Conservation (phyloP, 2,888 invertebrate species). For the Calameuta idolon region DNA sequence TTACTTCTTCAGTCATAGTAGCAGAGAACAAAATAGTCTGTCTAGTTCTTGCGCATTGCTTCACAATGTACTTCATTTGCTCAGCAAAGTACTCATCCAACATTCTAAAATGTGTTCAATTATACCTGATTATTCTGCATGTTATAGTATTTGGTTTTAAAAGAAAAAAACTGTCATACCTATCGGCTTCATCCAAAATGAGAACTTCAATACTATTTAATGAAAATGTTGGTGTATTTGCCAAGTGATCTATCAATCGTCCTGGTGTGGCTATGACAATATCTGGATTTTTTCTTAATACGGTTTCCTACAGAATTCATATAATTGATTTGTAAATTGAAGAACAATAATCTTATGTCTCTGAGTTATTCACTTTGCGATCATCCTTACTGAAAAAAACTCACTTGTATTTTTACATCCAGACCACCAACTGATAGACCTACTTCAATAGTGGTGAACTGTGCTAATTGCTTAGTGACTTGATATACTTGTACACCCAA, state of each 20-base stretch:
- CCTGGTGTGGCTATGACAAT: slow-evolving; percentile 99
- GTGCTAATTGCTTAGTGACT: slow-evolving; percentile 90
- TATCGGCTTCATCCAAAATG: slow-evolving; percentile 83
- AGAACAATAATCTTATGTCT: slow-evolving; percentile 25
- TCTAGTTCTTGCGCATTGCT: slow-evolving; percentile 88
- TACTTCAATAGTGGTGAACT: slow-evolving; percentile 85
- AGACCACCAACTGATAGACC: slow-evolving; percentile 90
- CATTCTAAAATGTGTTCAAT: slow-evolving; percentile 75
- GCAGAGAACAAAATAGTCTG: slow-evolving; percentile 99
- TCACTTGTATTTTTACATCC: slow-evolving; percentile 79
- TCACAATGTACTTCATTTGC: slow-evolving; percentile 98
- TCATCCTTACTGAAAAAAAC: slow-evolving; percentile 45
- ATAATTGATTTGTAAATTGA: slow-evolving; percentile 11
- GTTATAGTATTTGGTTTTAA: neutral
- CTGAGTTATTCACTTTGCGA: slow-evolving; percentile 29
- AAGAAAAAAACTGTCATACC: slow-evolving; percentile 55
- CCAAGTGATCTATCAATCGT: slow-evolving; percentile 95
- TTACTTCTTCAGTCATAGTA: slow-evolving; percentile 98
- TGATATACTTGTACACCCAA: slow-evolving; percentile 98
- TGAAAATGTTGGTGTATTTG: slow-evolving; percentile 93
- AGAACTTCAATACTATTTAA: slow-evolving; percentile 91
- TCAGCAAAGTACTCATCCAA: slow-evolving; percentile 98
- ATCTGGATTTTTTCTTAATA: slow-evolving; percentile 91
- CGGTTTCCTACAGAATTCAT: slow-evolving; percentile 74
- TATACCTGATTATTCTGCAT: neutral